Percentiles rank a stretch among this genome's conserved stretches.
phyloP scores from a whole-genome alignment of 2,888 invertebrate genomes.

The Ypsolopha scabrella region DNA sequence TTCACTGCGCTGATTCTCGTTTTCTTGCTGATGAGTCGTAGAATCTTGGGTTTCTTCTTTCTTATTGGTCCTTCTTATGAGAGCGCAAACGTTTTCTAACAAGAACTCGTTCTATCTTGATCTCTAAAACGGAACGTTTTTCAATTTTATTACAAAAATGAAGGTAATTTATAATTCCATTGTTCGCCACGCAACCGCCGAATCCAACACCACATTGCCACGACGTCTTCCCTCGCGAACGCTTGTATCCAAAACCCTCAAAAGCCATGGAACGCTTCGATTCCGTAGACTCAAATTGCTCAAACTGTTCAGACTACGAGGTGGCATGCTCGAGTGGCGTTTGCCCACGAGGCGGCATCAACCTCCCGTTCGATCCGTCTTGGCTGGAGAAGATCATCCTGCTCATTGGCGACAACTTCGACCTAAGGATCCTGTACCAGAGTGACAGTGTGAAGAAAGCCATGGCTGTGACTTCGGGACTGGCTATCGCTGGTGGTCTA shows the following conservation, averaged over 20 bases:
- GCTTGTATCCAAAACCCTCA: not conserved
- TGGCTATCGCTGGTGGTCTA: slow-evolving; percentile 46
- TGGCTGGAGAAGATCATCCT: slow-evolving; percentile 45
- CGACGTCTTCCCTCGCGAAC: no score
- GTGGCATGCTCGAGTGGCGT: slow-evolving; percentile 20
- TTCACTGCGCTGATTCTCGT: not conserved
- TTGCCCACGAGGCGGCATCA: slow-evolving; percentile 11
- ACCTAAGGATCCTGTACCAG: slow-evolving; percentile 42
- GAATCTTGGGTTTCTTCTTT: no score
- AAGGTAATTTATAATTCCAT: not conserved
- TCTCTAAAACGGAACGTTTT: no score
- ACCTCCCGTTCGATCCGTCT: slow-evolving; percentile 38
- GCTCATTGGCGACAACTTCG: slow-evolving; percentile 40
- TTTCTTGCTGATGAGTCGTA: not conserved
- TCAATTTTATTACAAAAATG: no score
- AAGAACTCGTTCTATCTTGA: no score
- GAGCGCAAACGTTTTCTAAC: no score
- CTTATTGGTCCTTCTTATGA: no score
- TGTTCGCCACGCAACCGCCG: no score
- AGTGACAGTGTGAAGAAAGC: slow-evolving; percentile 31
- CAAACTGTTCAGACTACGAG: slow-evolving; percentile 20
- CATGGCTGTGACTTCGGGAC: slow-evolving; percentile 38
- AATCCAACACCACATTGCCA: no score
- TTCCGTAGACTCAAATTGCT: not conserved
- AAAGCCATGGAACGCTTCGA: not conserved